A percentile compares a stretch with the other conserved stretches of the same genome.
Evolutionary conservation across 35 echinoderm and acorn worm species (phyloP).

Genomic region (Anneissia japonica): DNA sequence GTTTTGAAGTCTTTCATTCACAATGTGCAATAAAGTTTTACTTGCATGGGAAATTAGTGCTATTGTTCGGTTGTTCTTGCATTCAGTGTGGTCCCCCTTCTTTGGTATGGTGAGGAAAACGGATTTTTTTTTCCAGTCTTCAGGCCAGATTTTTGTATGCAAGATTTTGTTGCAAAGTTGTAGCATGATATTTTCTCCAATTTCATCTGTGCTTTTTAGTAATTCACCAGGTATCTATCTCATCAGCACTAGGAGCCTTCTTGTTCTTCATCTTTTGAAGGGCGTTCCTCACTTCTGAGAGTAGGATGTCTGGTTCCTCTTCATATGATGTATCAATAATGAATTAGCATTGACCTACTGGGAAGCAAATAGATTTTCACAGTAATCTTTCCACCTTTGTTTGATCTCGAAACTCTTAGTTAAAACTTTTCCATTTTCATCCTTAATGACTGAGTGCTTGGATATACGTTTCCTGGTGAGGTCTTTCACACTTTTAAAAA

Average conservation of each 20-base stretch:
- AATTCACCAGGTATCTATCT: constrained; percentile 15
- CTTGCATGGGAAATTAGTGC: constrained; percentile 37
- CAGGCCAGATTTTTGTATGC: constrained; percentile 35
- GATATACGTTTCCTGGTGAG: too few relatives aligned
- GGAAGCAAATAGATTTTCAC: constrained; percentile 9
- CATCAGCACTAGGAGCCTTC: neutral
- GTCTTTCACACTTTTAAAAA: too few relatives aligned
- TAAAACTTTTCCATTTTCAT: constrained; percentile 15
- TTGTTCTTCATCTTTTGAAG: constrained; percentile 27
- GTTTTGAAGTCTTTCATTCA: constrained; percentile 32
- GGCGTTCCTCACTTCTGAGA: constrained; percentile 24
- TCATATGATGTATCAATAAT: neutral
- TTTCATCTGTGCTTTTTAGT: constrained; percentile 19
- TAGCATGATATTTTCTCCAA: neutral
- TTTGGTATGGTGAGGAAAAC: constrained; percentile 22
- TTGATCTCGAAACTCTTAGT: neutral
- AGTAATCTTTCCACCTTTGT: neutral
- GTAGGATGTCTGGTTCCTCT: constrained; percentile 17
- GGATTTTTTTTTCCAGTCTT: constrained; percentile 23
- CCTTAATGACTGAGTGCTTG: neutral
- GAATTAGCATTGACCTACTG: neutral
- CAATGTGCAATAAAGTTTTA: constrained; percentile 31
- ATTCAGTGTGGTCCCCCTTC: constrained; percentile 37
- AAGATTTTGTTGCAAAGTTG: constrained; percentile 37
- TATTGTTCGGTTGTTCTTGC: constrained; percentile 42